These are phyloP conservation scores for Phenacoccus solenopsis DNA, from an alignment of 1,140 invertebrate genomes.

Conservation along the genomic window DNA sequence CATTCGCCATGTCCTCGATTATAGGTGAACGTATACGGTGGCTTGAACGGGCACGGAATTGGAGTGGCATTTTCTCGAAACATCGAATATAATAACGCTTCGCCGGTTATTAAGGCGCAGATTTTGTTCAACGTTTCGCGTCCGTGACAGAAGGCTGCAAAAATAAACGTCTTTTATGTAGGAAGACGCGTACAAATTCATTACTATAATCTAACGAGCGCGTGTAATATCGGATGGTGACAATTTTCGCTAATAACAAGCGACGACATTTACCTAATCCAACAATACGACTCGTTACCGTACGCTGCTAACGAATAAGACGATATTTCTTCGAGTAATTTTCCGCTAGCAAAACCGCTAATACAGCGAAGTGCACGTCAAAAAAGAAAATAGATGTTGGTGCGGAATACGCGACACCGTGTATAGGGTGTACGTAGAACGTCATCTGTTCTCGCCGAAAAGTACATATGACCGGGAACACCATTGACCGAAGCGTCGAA, in stretches of 20 bases:
- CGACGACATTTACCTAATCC: no score
- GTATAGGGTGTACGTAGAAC: neutral
- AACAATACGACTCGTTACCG: no score
- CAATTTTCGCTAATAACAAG: no score
- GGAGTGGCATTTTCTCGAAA: slow-evolving; percentile 52
- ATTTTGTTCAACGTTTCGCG: slow-evolving; percentile 42
- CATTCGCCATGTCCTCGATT: slow-evolving; percentile 70
- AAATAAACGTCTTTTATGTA: slow-evolving; percentile 14
- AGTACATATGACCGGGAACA: neutral
- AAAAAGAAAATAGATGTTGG: neutral
- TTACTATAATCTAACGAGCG: no score
- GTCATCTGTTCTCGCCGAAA: neutral
- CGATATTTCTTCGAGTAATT: no score
- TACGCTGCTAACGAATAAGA: no score
- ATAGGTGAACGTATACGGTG: slow-evolving; percentile 67
- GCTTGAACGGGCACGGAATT: slow-evolving; percentile 56
- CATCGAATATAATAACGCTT: slow-evolving; percentile 58
- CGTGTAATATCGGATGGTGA: no score
- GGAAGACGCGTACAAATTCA: neutral
- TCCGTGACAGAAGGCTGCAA: slow-evolving; percentile 44
- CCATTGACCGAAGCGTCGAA: neutral
- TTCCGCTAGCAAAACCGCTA: no score
- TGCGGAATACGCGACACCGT: neutral
- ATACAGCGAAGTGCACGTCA: neutral
- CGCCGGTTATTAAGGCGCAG: slow-evolving; percentile 52